Conservation (phyloP, 2,888 invertebrate genomes). For the Zhuqinia jingwanae region DNA sequence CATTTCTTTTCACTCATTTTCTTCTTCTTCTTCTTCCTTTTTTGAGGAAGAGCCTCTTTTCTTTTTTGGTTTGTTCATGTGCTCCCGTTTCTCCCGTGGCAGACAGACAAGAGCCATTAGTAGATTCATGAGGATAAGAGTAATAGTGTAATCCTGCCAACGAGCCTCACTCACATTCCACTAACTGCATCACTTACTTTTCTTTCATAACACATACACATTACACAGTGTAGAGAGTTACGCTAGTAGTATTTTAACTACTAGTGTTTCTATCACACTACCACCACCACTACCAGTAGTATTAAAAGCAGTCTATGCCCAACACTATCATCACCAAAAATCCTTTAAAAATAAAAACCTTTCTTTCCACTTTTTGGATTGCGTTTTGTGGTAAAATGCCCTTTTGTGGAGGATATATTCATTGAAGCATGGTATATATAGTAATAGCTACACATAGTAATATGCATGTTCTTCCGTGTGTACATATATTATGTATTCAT, state of each 20-base stretch:
- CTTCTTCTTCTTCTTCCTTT: not conserved
- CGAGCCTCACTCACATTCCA: slow-evolving; percentile 66
- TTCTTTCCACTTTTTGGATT: not conserved
- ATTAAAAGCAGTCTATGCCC: not conserved
- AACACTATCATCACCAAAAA: slow-evolving; percentile 2
- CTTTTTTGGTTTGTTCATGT: slow-evolving; percentile 19
- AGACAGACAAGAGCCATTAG: slow-evolving; percentile 68
- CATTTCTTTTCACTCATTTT: slow-evolving; percentile 15
- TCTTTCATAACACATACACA: slow-evolving; percentile 60
- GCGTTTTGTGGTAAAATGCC: slow-evolving; percentile 1
- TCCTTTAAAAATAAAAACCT: slow-evolving; percentile 39
- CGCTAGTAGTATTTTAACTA: not conserved
- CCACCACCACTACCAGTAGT: not conserved
- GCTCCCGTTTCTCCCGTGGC: slow-evolving; percentile 39
- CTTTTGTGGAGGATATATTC: slow-evolving; percentile 1
- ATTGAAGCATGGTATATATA: no score
- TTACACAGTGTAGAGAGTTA: not conserved
- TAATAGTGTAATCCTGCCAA: slow-evolving; percentile 69
- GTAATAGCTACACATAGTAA: not conserved
- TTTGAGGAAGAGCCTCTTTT: slow-evolving; percentile 2
- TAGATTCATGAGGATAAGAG: slow-evolving; percentile 69
- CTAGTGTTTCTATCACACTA: slow-evolving; percentile 55
- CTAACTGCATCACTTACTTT: slow-evolving; percentile 69
- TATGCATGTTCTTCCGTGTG: not conserved
- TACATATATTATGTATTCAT: not conserved